Conservation (phyloP, 2,113 vertebrate species). For the Micronisus gabar region DNA sequence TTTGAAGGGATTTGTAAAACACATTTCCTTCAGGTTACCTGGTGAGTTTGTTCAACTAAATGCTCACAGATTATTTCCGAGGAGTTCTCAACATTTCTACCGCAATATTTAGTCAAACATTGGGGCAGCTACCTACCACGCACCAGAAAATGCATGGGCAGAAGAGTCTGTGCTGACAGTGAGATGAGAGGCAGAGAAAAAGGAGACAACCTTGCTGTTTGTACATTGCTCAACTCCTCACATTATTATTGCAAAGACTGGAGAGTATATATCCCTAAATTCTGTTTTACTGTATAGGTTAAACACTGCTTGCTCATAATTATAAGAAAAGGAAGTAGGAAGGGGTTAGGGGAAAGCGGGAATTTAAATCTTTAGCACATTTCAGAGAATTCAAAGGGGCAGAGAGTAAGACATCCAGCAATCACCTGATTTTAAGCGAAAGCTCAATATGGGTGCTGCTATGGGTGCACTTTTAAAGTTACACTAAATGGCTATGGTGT, state of each 20-base stretch:
- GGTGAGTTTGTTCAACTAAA: not conserved
- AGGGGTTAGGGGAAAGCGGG: not conserved
- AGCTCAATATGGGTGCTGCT: not conserved
- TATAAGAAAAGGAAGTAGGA: not conserved
- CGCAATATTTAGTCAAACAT: not conserved
- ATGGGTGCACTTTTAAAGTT: not conserved
- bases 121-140: not conserved
- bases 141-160: accelerated
- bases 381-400: not conserved
- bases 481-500: not conserved
- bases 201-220: not conserved
- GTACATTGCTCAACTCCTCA: not conserved
- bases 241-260: not conserved
- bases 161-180: not conserved
- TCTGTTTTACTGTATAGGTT: not conserved
- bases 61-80: not conserved
- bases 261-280: not conserved
- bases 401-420: not conserved
- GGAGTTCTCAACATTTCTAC: not conserved
- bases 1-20: not conserved
- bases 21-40: not conserved
- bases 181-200: accelerated
- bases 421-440: not conserved
- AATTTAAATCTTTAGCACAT: not conserved
- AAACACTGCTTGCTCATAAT: not conserved